Percentiles rank a stretch among this genome's conserved stretches.
Conservation (phyloP, 2,888 invertebrate species). For the Asteroscopus sphinx region DNA sequence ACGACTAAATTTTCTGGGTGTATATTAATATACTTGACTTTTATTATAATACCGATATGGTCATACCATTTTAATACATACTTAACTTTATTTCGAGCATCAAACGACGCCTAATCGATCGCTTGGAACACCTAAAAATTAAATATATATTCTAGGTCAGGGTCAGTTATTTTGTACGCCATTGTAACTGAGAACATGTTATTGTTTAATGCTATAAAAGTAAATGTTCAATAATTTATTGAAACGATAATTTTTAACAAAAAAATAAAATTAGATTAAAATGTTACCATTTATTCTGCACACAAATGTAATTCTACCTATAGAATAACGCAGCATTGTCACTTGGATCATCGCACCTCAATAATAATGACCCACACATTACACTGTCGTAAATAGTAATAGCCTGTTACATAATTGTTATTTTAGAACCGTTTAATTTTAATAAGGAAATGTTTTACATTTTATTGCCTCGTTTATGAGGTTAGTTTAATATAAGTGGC, state of each 20-base stretch:
- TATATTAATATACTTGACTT: background rate
- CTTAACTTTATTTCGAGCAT: slow-evolving; percentile 13
- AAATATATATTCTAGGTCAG: background rate
- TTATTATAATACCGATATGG: slow-evolving; percentile 3
- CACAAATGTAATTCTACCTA: slow-evolving; percentile 6
- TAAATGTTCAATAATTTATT: no score
- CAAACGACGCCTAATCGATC: slow-evolving; percentile 3
- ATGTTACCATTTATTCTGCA: slow-evolving; percentile 7
- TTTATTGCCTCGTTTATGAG: background rate
- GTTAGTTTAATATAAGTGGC: background rate
- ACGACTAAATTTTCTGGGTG: no score
- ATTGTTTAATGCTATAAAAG: no score
- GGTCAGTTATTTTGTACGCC: background rate
- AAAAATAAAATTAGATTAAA: no score
- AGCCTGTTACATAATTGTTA: slow-evolving; percentile 21
- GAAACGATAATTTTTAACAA: no score
- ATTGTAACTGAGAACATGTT: slow-evolving; percentile 3
- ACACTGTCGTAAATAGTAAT: slow-evolving; percentile 27
- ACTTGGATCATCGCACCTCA: background rate
- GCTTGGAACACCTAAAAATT: slow-evolving; percentile 2
- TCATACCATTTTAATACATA: background rate
- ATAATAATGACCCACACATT: slow-evolving; percentile 13
- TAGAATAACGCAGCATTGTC: slow-evolving; percentile 12
- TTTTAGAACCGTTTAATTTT: slow-evolving; percentile 19
- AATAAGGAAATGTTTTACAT: slow-evolving; percentile 2